Conservation (phyloP, 1,140 invertebrate genomes). For the Meteorus sp. region DNA sequence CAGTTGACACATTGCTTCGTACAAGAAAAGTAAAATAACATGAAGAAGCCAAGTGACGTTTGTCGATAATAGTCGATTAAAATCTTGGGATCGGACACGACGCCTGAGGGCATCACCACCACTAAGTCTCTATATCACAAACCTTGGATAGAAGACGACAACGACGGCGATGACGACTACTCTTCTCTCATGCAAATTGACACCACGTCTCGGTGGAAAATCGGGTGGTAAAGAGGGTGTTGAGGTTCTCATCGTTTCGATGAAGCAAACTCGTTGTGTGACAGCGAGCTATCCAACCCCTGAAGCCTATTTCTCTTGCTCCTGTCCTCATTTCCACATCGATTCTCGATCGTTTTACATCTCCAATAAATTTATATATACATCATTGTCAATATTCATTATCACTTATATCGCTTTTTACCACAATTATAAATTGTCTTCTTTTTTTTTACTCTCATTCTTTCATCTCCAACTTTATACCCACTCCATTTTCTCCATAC, state of each 20-base stretch:
- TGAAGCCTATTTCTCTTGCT: no score
- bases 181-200: slow-evolving; percentile 20
- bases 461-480: no score
- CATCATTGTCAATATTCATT: no score
- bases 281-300: no score
- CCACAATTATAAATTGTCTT: not conserved
- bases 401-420: no score
- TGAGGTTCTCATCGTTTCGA: not conserved
- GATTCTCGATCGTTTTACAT: not conserved
- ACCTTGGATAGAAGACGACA: no score
- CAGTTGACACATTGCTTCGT: no score
- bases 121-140: no score
- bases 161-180: not conserved
- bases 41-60: not conserved
- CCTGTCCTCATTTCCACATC: no score
- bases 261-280: not conserved
- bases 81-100: no score
- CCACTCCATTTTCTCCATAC: no score
- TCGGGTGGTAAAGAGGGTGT: slow-evolving; percentile 21
- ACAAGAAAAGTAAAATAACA: not conserved
- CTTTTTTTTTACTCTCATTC: slow-evolving; percentile 32
- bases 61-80: slow-evolving; percentile 24
- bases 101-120: no score
- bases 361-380: not conserved
- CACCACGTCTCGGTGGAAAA: slow-evolving; percentile 19